Evolutionary conservation across 1,140 invertebrate genomes (phyloP).

Genomic region (Trichogramma pretiosum): DNA sequence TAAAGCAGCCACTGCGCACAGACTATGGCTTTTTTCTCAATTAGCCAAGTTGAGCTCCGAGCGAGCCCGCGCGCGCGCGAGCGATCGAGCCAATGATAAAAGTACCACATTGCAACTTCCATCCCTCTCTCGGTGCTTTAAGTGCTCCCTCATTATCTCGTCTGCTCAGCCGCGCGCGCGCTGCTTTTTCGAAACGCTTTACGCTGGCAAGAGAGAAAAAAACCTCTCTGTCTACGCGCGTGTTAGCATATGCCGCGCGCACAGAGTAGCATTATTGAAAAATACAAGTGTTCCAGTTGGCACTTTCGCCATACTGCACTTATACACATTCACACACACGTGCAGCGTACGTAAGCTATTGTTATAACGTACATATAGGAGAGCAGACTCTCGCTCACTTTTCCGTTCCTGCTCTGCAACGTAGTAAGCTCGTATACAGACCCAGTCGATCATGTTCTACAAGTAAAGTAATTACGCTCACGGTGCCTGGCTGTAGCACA

Average conservation of each 20-base stretch:
- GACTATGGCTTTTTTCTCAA: slow-evolving; percentile 29
- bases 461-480: no score
- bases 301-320: neutral
- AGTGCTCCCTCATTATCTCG: neutral
- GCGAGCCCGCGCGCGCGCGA: neutral
- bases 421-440: no score
- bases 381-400: neutral
- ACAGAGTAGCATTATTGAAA: neutral
- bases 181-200: no score
- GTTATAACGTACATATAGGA: no score
- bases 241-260: neutral
- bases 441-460: no score
- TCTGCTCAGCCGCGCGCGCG: neutral
- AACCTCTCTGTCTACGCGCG: no score
- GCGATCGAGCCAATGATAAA: slow-evolving; percentile 19
- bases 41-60: slow-evolving; percentile 26
- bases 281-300: slow-evolving; percentile 12
- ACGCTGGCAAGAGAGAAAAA: no score
- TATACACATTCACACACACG: neutral
- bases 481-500: no score
- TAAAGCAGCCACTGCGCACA: no score
- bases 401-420: neutral
- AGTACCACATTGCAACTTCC: slow-evolving; percentile 13
- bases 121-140: neutral
- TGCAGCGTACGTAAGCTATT: no score